Evolutionary conservation across 2,797 vertebrate genomes (phyloP).

Genomic region (Iguana delicatissima): DNA sequence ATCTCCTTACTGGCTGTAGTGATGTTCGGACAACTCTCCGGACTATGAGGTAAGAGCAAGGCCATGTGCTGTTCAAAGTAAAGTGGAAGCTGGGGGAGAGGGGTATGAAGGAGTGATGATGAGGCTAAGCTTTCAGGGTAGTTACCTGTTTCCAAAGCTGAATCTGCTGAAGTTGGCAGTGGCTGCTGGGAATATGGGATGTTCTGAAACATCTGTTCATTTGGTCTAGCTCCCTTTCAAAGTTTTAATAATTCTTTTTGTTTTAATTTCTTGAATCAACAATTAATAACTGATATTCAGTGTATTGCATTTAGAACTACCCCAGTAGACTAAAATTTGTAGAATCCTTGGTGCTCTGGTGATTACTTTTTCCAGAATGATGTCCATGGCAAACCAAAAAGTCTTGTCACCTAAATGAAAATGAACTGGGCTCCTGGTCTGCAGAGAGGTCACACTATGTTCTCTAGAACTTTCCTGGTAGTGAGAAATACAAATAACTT

Average conservation of each 20-base stretch:
- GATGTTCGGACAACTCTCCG: constrained; percentile 31
- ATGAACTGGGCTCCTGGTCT: not conserved
- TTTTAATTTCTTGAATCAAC: not conserved
- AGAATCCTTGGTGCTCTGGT: not conserved
- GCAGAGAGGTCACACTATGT: not conserved
- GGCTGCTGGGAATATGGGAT: not conserved
- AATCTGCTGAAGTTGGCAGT: not conserved
- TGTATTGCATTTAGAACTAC: not conserved
- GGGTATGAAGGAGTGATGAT: no score
- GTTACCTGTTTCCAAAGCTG: not conserved
- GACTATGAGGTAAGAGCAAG: constrained; percentile 68
- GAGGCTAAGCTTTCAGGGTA: not conserved
- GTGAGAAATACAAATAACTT: not conserved
- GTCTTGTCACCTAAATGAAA: not conserved
- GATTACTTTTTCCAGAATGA: not conserved
- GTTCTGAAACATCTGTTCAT: not conserved
- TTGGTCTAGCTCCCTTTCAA: not conserved
- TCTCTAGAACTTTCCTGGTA: not conserved
- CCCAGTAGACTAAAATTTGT: not conserved
- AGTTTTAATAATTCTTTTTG: not conserved
- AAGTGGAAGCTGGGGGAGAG: not conserved
- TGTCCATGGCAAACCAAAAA: not conserved
- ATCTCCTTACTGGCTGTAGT: constrained; percentile 59
- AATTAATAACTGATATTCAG: not conserved
- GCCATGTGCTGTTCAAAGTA: not conserved